Conservation (phyloP, 2,797 vertebrate genomes). For the Emydoidea blandingii region DNA sequence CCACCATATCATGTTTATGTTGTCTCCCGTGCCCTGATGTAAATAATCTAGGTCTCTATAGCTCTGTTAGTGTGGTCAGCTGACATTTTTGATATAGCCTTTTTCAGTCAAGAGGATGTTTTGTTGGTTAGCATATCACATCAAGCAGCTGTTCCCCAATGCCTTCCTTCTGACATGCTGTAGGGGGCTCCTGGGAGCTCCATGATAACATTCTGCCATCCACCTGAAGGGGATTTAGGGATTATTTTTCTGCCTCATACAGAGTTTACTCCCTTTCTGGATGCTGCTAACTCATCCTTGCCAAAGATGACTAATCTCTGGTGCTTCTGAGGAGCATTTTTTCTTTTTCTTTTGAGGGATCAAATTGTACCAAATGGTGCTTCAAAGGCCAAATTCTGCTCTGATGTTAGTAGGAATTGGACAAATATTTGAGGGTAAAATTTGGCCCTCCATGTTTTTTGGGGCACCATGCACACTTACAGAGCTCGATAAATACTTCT, state of each 20-base stretch:
- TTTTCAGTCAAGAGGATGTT: slow-evolving; percentile 15
- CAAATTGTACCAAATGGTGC: background rate
- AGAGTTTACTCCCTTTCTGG: background rate
- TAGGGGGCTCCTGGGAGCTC: background rate
- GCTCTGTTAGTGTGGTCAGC: rapidly evolving
- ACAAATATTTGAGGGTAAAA: slow-evolving; percentile 38
- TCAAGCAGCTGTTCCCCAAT: background rate
- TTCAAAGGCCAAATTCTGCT: slow-evolving; percentile 22
- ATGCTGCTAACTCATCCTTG: background rate
- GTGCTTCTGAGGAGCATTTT: background rate
- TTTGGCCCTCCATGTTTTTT: background rate
- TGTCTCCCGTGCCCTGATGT: background rate
- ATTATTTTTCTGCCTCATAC: background rate
- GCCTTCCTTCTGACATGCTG: background rate
- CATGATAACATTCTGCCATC: rapidly evolving
- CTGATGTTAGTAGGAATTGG: background rate
- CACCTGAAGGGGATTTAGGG: background rate
- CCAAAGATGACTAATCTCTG: background rate
- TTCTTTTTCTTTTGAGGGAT: background rate
- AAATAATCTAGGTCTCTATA: background rate
- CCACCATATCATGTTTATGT: background rate
- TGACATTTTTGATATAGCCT: background rate
- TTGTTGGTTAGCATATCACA: background rate
- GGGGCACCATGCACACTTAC: background rate
- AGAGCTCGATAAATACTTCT: background rate